Base-by-base conservation (phyloP, 1,140 invertebrate genomes). In the Ooceraea biroi region DNA sequence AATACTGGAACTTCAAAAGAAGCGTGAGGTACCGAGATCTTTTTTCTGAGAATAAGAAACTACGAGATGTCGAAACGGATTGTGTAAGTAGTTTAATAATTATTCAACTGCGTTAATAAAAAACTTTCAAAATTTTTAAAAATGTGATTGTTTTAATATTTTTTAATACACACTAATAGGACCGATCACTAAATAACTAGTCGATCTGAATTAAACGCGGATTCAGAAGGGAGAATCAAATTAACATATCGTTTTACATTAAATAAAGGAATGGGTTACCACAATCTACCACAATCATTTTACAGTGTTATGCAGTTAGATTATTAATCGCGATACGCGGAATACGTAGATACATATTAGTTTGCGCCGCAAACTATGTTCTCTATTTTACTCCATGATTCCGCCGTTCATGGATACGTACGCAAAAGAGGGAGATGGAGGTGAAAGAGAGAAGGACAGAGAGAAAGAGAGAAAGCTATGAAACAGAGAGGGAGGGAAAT, bases 1-100 rank as follows among this genome's bases (percentile, higher is more conserved):
- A 86, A 86, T 77, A 83, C 52, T 57, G 50, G 36, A 83, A 46
- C 19, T 22, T 41, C n/a, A n/a, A 36, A n/a, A 19, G n/a, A 52
- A 36, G 22, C 11, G 27, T 27, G 14, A 3, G 14, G 8, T 19
- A 17, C 4, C 12, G 19, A 30, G 1, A 10, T 50, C 44, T n/a
- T 25, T 60, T 63, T 50, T 30, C 25, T 8, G n/a, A 14, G 5
- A n/a, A 2, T 30, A 63, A 76, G 4, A 50, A 48, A 27, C 7
- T 60, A 12, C 19, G 22, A n/a, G n/a, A 17, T 3, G 19, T 5
- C 1, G 0, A 36, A 7, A 36, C 2, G 36, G 36, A 36, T 36
- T 36, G 36, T 36, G 7, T 2, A 7, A 36, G 36, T 36, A 36
- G 36, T 36, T 36, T 36, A 36, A 36, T 36, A 36, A 36, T 36